Conservation (phyloP, 2,888 invertebrate genomes). For the Campoletis raptor region DNA sequence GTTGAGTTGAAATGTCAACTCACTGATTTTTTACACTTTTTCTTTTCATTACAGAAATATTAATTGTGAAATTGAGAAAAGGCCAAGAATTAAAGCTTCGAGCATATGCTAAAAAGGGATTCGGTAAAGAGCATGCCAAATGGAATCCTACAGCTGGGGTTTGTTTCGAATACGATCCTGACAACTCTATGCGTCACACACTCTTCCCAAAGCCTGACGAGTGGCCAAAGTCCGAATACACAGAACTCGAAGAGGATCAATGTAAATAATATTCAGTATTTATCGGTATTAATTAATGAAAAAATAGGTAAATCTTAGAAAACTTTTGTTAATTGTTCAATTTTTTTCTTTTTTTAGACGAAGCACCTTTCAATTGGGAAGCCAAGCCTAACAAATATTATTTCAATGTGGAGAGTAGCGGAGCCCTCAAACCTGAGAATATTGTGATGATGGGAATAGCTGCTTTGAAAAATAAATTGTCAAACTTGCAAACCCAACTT, state of each 20-base stretch:
- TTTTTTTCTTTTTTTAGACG: conserved; percentile 87
- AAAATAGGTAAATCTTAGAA: neutral
- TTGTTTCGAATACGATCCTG: conserved; percentile 99
- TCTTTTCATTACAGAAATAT: conserved; percentile 85
- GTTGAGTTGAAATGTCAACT: too few species aligned
- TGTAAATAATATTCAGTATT: conserved; percentile 85
- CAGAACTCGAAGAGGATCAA: conserved; percentile 96
- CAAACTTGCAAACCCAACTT: conserved; percentile 97
- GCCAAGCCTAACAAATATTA: conserved; percentile 99
- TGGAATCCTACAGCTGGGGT: conserved; percentile 99
- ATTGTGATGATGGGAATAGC: conserved; percentile 98
- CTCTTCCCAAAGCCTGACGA: conserved; percentile 98
- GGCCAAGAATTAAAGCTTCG: conserved; percentile 97
- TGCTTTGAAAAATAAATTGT: conserved; percentile 96
- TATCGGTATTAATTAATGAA: neutral
- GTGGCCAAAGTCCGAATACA: conserved; percentile 99
- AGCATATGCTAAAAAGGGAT: conserved; percentile 98
- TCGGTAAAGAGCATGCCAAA: conserved; percentile 99
- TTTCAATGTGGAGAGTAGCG: conserved; percentile 98
- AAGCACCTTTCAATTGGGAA: conserved; percentile 97
- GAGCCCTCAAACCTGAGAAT: conserved; percentile 97
- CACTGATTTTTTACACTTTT: neutral
- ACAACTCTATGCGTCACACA: conserved; percentile 98
- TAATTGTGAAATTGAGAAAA: conserved; percentile 90
- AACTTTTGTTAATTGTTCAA: conserved; percentile 13